Conservation (phyloP, 2,797 vertebrate genomes). For the Callimico goeldii region DNA sequence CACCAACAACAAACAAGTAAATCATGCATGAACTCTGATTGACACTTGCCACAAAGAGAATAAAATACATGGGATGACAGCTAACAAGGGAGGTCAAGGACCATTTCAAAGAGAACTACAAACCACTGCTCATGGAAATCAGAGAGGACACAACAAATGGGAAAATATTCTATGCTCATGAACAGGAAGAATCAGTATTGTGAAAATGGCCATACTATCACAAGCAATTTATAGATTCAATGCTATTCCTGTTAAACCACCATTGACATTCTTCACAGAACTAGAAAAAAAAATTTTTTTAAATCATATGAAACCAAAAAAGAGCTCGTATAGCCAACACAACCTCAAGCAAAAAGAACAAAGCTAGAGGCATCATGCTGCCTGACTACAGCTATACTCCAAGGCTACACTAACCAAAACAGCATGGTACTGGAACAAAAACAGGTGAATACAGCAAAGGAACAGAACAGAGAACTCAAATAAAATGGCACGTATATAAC, state of each 20-base stretch:
- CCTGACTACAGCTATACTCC: too few relatives aligned
- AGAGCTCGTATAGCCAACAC: too few relatives aligned
- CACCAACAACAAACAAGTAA: not conserved
- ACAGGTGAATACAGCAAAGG: too few relatives aligned
- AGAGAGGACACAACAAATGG: not conserved
- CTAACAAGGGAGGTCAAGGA: not conserved
- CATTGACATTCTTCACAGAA: not conserved
- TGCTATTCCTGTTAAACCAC: not conserved
- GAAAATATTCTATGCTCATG: too few relatives aligned
- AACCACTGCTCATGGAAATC: not conserved
- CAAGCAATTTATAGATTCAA: not conserved
- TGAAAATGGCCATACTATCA: not conserved
- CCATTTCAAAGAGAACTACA: not conserved
- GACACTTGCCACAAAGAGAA: not conserved
- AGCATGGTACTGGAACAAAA: too few relatives aligned
- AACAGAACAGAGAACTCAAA: too few relatives aligned
- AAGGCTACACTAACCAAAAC: too few relatives aligned
- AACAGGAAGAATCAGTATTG: not conserved
- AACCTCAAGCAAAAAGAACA: too few relatives aligned
- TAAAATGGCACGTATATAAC: too few relatives aligned
- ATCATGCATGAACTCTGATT: not conserved
- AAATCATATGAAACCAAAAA: too few relatives aligned
- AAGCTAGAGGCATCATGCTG: too few relatives aligned
- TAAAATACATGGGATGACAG: not conserved
- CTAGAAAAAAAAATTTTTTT: not conserved